phyloP scores from a whole-genome alignment of 2,797 vertebrate species.

The Echeneis naucrates region DNA sequence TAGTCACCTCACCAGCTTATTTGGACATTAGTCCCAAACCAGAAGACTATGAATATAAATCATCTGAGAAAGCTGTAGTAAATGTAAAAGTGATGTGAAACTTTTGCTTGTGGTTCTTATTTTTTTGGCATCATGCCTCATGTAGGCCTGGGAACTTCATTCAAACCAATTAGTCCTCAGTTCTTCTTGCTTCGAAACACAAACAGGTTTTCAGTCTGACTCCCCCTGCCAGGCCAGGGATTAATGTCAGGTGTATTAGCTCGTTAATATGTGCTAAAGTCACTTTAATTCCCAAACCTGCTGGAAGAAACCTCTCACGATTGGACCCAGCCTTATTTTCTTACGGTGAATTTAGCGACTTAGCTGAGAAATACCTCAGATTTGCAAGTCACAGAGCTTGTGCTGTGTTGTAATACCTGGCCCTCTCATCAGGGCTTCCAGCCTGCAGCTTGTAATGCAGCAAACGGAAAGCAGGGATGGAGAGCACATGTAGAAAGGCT shows the following conservation, averaged over 20 bases:
- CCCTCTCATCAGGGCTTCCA: constrained; percentile 7
- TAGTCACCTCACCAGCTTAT: no score
- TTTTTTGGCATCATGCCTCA: neutral
- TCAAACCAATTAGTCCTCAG: constrained; percentile 15
- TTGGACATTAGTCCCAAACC: constrained; percentile 12
- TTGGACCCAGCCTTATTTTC: constrained; percentile 60
- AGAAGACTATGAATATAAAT: constrained; percentile 2
- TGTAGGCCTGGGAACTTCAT: neutral
- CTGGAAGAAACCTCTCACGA: constrained; percentile 49
- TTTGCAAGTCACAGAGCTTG: constrained; percentile 31
- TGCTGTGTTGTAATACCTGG: constrained; percentile 49
- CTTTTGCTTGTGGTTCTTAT: constrained; percentile 11
- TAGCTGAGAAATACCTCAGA: constrained; percentile 58
- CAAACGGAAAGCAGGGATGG: constrained; percentile 36
- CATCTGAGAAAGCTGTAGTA: constrained; percentile 1
- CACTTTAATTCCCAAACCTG: constrained; percentile 62
- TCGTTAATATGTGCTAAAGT: constrained; percentile 60
- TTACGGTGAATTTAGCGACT: constrained; percentile 60
- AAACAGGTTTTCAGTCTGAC: constrained; percentile 29
- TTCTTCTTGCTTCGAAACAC: constrained; percentile 34
- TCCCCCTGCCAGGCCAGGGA: constrained; percentile 22
- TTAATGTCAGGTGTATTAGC: constrained; percentile 56
- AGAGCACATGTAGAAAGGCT: constrained; percentile 68
- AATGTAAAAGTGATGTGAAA: constrained; percentile 20
- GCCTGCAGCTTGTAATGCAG: constrained; percentile 34